Evolutionary conservation across 2,888 invertebrate species (phyloP), one percentile per base, ranked within the genome.

Genomic region (Lasioglossum malachurum): DNA sequence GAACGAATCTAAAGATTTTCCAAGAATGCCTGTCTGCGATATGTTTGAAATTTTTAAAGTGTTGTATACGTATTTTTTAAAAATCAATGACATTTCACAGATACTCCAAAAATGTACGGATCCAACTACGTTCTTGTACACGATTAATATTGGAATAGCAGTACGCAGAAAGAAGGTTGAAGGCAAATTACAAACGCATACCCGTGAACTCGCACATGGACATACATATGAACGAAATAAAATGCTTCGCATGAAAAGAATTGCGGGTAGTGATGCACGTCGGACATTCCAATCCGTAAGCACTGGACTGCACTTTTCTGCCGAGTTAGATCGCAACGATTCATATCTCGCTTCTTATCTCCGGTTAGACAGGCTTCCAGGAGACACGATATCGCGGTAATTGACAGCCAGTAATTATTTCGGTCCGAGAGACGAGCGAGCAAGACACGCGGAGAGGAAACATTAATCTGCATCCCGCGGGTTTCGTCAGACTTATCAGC

Each of bases 401-500:
- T 91, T 81, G 81, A 76, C 73, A 82, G 78, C 77, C 76, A 78
- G 80, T 87, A 74, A 82, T 86, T 82, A 88, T 90, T 79, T 80
- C 82, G 79, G 78, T 44, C 69, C 74, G 77, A 83, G 67, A 67
- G 35, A 75, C 72, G 71, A 83, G 72, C 72, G 71, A 83, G 71
- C 84, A 75, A 80, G 86, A 78, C 82, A 85, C 87, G 83, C 57
- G 60, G 86, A 76, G 81, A 82, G 75, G 74, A 75, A 83, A 83
- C 78, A 83, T 86, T 86, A 86, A 69, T 78, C 75, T 87, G 81
- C 80, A 78, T 78, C 75, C 10, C 53, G 80, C 67, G 74, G 57
- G 76, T 92, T 91, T 83, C 86, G 82, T 80, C 92, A 92, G 86
- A 80, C 77, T 75, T 79, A 49, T 14, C 60, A 10, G 49, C 67